These are phyloP conservation scores for Augiades crinisus DNA, from an alignment of 2,888 invertebrate species.

Conservation along the genomic window DNA sequence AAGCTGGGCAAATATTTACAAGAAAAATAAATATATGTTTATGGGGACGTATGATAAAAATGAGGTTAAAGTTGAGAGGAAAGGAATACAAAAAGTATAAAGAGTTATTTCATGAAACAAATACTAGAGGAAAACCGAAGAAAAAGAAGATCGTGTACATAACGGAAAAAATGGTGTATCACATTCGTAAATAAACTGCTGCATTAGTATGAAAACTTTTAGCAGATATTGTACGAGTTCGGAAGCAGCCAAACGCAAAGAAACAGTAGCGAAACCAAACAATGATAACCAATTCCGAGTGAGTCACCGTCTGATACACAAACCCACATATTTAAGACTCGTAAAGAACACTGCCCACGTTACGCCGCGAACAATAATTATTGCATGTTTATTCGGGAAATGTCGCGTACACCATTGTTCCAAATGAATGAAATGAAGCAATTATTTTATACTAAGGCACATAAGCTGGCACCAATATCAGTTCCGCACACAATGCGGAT, in stretches of 20 bases:
- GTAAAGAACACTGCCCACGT: slow-evolving; percentile 33
- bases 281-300: slow-evolving; percentile 18
- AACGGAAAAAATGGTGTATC: too few relatives aligned
- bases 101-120: too few relatives aligned
- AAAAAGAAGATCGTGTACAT: too few relatives aligned
- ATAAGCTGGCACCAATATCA: slow-evolving; percentile 1
- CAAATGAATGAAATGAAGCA: too few relatives aligned
- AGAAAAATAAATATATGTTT: too few relatives aligned
- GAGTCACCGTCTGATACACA: slow-evolving; percentile 30
- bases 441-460: too few relatives aligned
- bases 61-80: too few relatives aligned
- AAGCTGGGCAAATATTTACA: too few relatives aligned
- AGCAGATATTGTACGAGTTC: background rate
- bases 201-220: background rate
- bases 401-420: background rate
- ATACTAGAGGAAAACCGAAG: too few relatives aligned
- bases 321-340: slow-evolving; percentile 30
- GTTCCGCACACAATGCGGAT: background rate
- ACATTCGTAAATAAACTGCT: too few relatives aligned
- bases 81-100: too few relatives aligned
- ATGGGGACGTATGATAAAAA: too few relatives aligned
- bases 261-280: slow-evolving; percentile 14
- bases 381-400: slow-evolving; percentile 11
- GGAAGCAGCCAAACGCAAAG: slow-evolving; percentile 12
- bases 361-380: slow-evolving; percentile 21